Evolutionary conservation across 2,888 invertebrate genomes (phyloP).

Genomic region (Eupithecia vulgata): DNA sequence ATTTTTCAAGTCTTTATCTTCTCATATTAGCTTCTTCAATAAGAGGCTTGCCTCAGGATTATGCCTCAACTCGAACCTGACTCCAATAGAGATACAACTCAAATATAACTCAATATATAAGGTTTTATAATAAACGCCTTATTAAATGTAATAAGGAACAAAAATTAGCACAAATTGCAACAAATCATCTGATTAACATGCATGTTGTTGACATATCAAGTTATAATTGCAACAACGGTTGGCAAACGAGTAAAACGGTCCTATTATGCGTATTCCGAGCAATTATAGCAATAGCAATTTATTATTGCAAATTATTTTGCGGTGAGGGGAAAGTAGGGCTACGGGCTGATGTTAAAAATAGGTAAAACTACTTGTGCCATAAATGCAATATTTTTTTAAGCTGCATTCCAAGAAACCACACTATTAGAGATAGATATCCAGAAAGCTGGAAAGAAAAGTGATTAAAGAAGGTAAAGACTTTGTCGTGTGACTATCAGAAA

Average conservation of each 20-base stretch:
- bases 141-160: background rate
- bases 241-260: slow-evolving; percentile 35
- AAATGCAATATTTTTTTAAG: background rate
- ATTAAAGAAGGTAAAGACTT: background rate
- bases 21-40: background rate
- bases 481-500: background rate
- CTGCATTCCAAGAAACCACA: background rate
- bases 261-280: slow-evolving; percentile 38
- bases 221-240: slow-evolving; percentile 29
- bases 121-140: background rate
- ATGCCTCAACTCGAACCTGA: background rate
- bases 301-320: slow-evolving; percentile 37
- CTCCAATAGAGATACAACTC: background rate
- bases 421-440: background rate
- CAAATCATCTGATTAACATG: background rate
- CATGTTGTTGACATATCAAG: slow-evolving; percentile 26
- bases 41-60: background rate
- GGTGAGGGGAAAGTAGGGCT: slow-evolving; percentile 39
- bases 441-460: background rate
- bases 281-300: slow-evolving; percentile 40
- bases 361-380: background rate
- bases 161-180: background rate
- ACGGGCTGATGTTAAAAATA: slow-evolving; percentile 4
- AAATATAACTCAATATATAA: background rate
- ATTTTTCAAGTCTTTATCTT: background rate